A percentile compares a stretch with the other conserved stretches of the same genome.
Conservation (phyloP, 2,113 vertebrate genomes). For the Thermophis baileyi region DNA sequence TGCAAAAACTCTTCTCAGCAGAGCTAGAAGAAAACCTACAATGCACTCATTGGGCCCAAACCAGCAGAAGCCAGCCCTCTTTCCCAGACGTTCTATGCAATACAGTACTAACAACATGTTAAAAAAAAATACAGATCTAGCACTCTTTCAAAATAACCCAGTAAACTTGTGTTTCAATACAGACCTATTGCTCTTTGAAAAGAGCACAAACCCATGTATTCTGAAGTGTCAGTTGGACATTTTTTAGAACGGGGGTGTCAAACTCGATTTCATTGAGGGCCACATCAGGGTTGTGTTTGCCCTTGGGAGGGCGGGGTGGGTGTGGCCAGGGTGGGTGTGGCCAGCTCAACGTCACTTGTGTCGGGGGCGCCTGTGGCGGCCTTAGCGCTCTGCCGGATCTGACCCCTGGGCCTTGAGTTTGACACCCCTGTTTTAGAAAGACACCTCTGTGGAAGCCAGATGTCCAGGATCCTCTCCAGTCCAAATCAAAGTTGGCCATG, state of each 20-base stretch:
- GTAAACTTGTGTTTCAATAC: neutral
- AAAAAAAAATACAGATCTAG: neutral
- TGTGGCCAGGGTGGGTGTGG: too few species aligned
- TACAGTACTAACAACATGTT: neutral
- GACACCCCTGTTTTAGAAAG: neutral
- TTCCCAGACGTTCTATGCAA: neutral
- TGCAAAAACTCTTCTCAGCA: neutral
- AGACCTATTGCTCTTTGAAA: neutral
- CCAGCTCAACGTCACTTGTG: too few species aligned
- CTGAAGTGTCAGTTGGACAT: neutral
- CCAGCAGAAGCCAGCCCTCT: neutral
- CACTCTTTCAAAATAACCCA: neutral
- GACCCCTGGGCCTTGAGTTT: too few species aligned
- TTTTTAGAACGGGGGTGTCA: neutral
- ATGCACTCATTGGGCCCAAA: neutral
- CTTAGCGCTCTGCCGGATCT: too few species aligned
- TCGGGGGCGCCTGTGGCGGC: too few species aligned
- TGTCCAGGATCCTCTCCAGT: neutral
- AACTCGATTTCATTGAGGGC: too few species aligned
- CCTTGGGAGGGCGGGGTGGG: too few species aligned
- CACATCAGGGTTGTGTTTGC: too few species aligned
- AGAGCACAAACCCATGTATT: neutral
- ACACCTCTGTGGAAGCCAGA: neutral
- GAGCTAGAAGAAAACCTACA: neutral
- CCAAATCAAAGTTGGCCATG: neutral